phyloP scores from a whole-genome alignment of 1,140 invertebrate species.

The Neotoxoptera formosana region DNA sequence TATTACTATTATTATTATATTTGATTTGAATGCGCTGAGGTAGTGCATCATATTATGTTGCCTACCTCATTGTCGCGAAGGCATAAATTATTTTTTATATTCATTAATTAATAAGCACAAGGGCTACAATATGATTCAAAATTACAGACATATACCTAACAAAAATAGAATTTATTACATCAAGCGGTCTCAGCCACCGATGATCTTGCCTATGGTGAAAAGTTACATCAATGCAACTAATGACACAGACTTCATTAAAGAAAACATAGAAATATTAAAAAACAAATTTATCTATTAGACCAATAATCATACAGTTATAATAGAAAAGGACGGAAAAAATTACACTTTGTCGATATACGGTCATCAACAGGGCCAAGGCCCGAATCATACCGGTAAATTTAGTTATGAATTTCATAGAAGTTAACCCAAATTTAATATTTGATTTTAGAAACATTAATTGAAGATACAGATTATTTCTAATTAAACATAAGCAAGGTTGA shows the following conservation, averaged over 20 bases:
- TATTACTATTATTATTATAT: too few species aligned
- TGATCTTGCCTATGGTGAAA: slow-evolving; percentile 83
- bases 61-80: too few species aligned
- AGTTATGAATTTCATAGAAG: background rate
- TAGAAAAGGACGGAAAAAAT: slow-evolving; percentile 71
- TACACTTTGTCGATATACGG: slow-evolving; percentile 76
- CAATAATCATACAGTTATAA: slow-evolving; percentile 73
- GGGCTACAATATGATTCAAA: slow-evolving; percentile 78
- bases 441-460: too few species aligned
- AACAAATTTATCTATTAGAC: slow-evolving; percentile 85
- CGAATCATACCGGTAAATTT: slow-evolving; percentile 83
- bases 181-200: slow-evolving; percentile 84
- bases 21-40: too few species aligned
- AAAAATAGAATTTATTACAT: slow-evolving; percentile 88
- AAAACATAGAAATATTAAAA: slow-evolving; percentile 72
- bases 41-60: too few species aligned
- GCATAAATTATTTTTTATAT: too few species aligned
- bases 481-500: too few species aligned
- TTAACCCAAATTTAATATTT: too few species aligned
- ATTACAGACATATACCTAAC: slow-evolving; percentile 87
- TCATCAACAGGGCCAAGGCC: slow-evolving; percentile 79
- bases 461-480: too few species aligned
- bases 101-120: too few species aligned
- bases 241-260: slow-evolving; percentile 65
- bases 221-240: slow-evolving; percentile 71